Evolutionary conservation across 2,888 invertebrate genomes (phyloP).

Genomic region (Acronicta psi): DNA sequence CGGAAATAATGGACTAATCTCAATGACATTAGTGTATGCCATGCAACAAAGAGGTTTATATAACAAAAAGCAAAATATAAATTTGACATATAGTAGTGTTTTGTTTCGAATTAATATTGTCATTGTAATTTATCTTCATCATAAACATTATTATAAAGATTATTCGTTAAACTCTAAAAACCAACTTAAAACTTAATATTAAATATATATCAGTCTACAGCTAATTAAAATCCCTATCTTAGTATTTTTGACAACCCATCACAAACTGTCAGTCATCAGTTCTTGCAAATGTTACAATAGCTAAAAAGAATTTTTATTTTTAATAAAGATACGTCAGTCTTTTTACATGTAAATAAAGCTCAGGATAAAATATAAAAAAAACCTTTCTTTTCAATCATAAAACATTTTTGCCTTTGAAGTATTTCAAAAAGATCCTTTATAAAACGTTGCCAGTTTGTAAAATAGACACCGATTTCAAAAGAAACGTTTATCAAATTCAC

Average conservation of each 20-base stretch:
- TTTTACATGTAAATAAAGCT: constrained; percentile 5
- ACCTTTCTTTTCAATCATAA: background rate
- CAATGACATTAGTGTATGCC: no score
- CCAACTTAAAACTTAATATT: no score
- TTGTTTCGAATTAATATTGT: no score
- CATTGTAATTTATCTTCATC: no score
- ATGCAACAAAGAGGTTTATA: no score
- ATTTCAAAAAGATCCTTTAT: background rate
- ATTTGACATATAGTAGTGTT: no score
- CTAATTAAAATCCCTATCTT: no score
- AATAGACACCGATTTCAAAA: constrained; percentile 3
- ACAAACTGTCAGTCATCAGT: constrained; percentile 5
- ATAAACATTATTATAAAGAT: no score
- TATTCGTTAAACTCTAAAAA: no score
- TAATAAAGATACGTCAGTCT: constrained; percentile 3
- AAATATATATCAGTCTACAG: no score
- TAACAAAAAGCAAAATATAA: no score
- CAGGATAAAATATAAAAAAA: background rate
- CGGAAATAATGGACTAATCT: no score
- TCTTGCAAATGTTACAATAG: background rate
- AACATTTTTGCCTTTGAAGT: background rate
- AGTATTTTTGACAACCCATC: constrained; percentile 18
- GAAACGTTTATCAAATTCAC: constrained; percentile 19
- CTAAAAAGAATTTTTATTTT: constrained; percentile 6
- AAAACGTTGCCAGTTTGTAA: constrained; percentile 18